Evolutionary conservation across 92 coral and sea anemone species (phyloP).

Genomic region (Zoanthus sansibaricus): DNA sequence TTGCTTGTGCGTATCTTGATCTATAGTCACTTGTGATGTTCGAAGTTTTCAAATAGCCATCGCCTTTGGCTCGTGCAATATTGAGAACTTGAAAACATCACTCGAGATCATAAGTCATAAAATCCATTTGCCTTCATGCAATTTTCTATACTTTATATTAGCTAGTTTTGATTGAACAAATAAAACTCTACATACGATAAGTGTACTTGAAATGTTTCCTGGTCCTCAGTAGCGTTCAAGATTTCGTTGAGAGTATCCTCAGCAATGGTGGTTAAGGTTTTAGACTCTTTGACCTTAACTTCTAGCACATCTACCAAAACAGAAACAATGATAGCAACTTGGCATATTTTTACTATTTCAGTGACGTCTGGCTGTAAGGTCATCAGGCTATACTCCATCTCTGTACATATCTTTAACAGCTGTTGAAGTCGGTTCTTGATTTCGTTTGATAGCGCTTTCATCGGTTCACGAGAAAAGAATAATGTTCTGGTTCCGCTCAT

Average conservation of each 20-base stretch:
- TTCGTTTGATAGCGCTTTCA: not conserved
- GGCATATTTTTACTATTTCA: not conserved
- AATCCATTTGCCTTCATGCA: slow-evolving; percentile 56
- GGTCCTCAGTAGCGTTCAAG: not conserved
- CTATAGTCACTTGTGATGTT: too few relatives aligned
- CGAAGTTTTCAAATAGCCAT: too few relatives aligned
- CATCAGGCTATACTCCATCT: not conserved
- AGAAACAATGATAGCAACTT: not conserved
- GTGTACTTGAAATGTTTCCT: not conserved
- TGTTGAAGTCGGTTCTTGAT: not conserved
- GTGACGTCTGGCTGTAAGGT: slow-evolving; percentile 1
- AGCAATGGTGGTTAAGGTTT: not conserved
- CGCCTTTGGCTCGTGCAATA: too few relatives aligned
- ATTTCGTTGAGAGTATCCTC: not conserved
- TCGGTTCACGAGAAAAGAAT: not conserved
- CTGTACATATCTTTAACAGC: not conserved
- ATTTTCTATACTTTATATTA: slow-evolving; percentile 48
- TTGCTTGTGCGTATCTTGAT: too few relatives aligned
- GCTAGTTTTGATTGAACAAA: not conserved
- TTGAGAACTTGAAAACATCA: slow-evolving; percentile 38
- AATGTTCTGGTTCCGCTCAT: not conserved
- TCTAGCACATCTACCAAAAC: not conserved
- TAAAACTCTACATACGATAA: not conserved
- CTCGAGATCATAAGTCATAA: slow-evolving; percentile 58
- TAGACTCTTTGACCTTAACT: too few relatives aligned